Evolutionary conservation across 2,888 invertebrate species (phyloP).

Genomic region (Limulus polyphemus): DNA sequence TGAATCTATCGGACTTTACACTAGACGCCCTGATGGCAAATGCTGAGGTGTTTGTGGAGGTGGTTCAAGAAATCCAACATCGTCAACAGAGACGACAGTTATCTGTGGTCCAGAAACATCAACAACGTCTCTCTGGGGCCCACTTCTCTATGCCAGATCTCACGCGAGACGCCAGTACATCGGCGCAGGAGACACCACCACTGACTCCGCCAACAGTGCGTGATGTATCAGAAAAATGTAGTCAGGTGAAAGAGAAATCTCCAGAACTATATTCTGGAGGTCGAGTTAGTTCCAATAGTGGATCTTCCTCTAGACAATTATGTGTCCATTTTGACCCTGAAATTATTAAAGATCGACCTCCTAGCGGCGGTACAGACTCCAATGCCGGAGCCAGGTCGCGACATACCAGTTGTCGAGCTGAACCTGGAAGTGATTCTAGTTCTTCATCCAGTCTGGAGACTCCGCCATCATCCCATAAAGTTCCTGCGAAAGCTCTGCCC

Average conservation of each 20-base stretch:
- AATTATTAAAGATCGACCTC: constrained; percentile 13
- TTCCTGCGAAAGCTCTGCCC: background rate
- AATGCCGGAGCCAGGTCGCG: background rate
- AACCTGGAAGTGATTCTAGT: constrained; percentile 6
- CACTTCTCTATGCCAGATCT: constrained; percentile 37
- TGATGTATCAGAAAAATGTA: background rate
- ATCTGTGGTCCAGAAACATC: constrained; percentile 1
- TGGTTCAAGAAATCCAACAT: constrained; percentile 14
- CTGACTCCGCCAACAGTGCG: constrained; percentile 6
- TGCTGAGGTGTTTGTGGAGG: constrained; percentile 22
- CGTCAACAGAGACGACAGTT: constrained; percentile 8
- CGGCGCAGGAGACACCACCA: constrained; percentile 9
- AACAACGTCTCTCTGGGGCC: constrained; percentile 28
- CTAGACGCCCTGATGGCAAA: constrained; percentile 23
- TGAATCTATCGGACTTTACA: constrained; percentile 23
- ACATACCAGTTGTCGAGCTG: constrained; percentile 12
- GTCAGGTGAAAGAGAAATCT: background rate
- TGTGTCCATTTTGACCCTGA: constrained; percentile 27
- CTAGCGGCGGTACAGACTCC: constrained; percentile 10
- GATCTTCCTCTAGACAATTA: constrained; percentile 31
- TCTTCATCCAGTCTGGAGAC: constrained; percentile 6
- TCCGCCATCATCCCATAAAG: background rate
- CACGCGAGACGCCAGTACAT: constrained; percentile 28
- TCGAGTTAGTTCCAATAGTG: constrained; percentile 2
- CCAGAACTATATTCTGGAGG: background rate